Evolutionary conservation across 2,797 vertebrate genomes (phyloP).

Genomic region (Neoniphon sammara): DNA sequence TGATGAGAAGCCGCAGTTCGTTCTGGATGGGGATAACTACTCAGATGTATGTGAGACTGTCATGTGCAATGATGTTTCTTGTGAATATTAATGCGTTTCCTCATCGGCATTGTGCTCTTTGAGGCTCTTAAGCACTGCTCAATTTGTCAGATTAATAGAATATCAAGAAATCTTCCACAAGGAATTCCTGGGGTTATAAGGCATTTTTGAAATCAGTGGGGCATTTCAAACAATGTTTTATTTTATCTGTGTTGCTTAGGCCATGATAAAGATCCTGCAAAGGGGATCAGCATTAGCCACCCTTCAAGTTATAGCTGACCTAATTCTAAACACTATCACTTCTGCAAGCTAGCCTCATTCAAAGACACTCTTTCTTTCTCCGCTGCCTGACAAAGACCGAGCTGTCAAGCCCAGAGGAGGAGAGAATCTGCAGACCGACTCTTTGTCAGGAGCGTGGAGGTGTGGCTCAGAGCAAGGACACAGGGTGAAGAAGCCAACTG

Average conservation of each 20-base stretch:
- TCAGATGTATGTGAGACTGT: conserved; percentile 13
- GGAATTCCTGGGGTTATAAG: neutral
- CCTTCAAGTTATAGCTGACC: conserved; percentile 22
- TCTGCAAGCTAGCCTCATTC: conserved; percentile 24
- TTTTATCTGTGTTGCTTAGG: conserved; percentile 4
- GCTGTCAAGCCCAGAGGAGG: conserved; percentile 4
- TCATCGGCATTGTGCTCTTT: too few relatives aligned
- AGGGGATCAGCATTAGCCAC: conserved; percentile 34
- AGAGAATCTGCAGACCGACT: neutral
- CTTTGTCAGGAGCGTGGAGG: conserved; percentile 1
- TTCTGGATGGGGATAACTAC: conserved; percentile 29
- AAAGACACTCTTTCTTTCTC: conserved; percentile 9
- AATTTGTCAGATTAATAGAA: neutral
- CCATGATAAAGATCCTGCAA: conserved; percentile 39
- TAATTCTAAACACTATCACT: conserved; percentile 39
- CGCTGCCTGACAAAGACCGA: conserved; percentile 13
- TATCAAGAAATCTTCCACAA: neutral
- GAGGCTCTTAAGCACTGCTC: too few relatives aligned
- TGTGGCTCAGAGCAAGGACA: conserved; percentile 29
- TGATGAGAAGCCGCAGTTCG: conserved; percentile 15
- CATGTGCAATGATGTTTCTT: neutral
- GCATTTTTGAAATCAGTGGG: neutral
- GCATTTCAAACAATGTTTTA: neutral
- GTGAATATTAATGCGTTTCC: conserved; percentile 2
- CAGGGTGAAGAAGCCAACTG: neutral